These are phyloP conservation scores for Noctua pronuba DNA, from an alignment of 2,888 invertebrate species.

Conservation along the genomic window DNA sequence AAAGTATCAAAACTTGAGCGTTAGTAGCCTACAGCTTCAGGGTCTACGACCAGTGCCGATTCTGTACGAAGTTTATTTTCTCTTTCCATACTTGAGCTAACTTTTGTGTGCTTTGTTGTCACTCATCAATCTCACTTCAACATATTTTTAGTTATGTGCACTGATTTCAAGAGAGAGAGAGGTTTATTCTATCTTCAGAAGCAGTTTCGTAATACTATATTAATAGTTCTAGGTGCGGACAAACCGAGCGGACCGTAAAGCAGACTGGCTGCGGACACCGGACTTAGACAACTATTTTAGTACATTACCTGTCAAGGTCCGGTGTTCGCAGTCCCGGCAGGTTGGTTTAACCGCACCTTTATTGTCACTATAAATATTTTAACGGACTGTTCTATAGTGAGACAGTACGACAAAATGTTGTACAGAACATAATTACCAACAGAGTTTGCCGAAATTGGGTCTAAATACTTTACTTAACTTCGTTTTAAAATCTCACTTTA, in stretches of 20 bases:
- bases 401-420: background rate
- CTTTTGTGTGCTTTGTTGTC: background rate
- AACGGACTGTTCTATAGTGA: background rate
- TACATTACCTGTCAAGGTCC: background rate
- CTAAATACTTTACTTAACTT: background rate
- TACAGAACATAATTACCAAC: background rate
- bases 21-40: background rate
- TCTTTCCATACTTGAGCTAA: background rate
- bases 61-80: background rate
- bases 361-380: background rate
- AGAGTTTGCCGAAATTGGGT: conserved; percentile 9
- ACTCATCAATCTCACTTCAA: background rate
- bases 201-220: background rate
- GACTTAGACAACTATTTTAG: background rate
- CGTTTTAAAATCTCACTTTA: conserved; percentile 1
- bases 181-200: background rate
- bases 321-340: background rate
- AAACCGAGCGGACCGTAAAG: background rate
- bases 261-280: background rate
- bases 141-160: conserved; percentile 6
- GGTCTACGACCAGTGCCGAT: background rate
- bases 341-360: background rate
- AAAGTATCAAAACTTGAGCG: background rate
- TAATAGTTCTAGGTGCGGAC: background rate
- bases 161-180: background rate